Evolutionary conservation across 2,113 vertebrate species (phyloP), one percentile per base, ranked within the genome.

Genomic region (Ammodytes marinus): DNA sequence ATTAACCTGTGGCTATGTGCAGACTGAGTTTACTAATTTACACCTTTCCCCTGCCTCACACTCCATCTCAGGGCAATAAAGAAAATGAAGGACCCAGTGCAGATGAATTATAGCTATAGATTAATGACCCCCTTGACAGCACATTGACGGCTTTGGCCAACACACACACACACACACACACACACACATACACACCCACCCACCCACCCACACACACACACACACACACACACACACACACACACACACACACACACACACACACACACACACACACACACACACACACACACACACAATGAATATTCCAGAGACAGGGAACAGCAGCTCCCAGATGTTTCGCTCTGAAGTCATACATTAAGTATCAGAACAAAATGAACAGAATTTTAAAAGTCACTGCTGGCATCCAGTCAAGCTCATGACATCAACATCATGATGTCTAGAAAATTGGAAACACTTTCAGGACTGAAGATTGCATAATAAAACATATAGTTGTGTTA

Each of bases 61-160:
- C 12, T 39, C 13, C 45, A 58, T 43, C 54, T 15, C 54, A 37
- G 50, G 27, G 19, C 46, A 54, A 46, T 63, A n/a, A 74, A 58
- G 9, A 43, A 27, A 27, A 45, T 35, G 40, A 9, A 64, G 4
- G 67, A 83, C 15, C 19, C 17, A 13, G n/a, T 47, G 61, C 73
- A 45, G 77, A 57, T 8, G 27, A 17, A 46, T 53, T 19, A 43
- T 42, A 46, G 60, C 46, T 27, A 27, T 52, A 68, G 68, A 84
- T 76, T 27, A 46, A 84, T 74, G 70, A 53, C 17, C 6, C 27
- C 14, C 2, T n/a, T 42, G 47, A 58, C 47, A 46, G 42, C 54
- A 74, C 45, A 19, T 3, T 15, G 19, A 53, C n/a, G 61, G 39
- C 53, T 66, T 4, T 7, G 37, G 53, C 42, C n/a, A n/a, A n/a